Evolutionary conservation across 2,797 vertebrate genomes (phyloP).

Genomic region (Carduelis carduelis): DNA sequence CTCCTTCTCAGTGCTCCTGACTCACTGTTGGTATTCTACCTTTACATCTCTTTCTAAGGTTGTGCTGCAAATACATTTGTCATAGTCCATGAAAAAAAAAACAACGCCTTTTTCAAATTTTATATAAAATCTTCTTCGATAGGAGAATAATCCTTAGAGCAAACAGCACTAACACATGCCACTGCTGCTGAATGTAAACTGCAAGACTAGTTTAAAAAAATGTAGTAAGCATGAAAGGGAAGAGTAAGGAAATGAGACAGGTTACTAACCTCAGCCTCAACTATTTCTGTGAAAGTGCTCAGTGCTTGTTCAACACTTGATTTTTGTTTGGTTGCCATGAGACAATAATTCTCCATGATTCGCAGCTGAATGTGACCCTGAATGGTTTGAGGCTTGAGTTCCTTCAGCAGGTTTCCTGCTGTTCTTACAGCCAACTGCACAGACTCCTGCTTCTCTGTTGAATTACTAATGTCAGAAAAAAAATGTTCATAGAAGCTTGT

Average conservation of each 20-base stretch:
- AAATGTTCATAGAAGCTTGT: not conserved
- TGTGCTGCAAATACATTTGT: not conserved
- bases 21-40: not conserved
- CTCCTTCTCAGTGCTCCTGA: not conserved
- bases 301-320: conserved; percentile 89
- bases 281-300: conserved; percentile 89
- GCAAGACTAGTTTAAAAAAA: not conserved
- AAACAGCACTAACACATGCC: not conserved
- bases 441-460: conserved; percentile 94
- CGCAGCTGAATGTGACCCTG: conserved; percentile 87
- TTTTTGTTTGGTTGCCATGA: conserved; percentile 93
- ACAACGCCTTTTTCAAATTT: not conserved
- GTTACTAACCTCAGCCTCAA: conserved; percentile 86
- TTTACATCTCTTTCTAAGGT: not conserved
- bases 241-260: not conserved
- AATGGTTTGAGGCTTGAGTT: conserved; percentile 90
- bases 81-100: not conserved
- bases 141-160: not conserved
- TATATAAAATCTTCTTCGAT: not conserved
- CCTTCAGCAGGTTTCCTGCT: conserved; percentile 94
- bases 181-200: not conserved
- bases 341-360: conserved; percentile 94
- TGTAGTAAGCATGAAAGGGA: not conserved
- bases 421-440: conserved; percentile 93
- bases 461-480: conserved; percentile 79